Conservation (phyloP, 37 sponge, comb jelly and placozoan genomes). For the Crambe crambe region DNA sequence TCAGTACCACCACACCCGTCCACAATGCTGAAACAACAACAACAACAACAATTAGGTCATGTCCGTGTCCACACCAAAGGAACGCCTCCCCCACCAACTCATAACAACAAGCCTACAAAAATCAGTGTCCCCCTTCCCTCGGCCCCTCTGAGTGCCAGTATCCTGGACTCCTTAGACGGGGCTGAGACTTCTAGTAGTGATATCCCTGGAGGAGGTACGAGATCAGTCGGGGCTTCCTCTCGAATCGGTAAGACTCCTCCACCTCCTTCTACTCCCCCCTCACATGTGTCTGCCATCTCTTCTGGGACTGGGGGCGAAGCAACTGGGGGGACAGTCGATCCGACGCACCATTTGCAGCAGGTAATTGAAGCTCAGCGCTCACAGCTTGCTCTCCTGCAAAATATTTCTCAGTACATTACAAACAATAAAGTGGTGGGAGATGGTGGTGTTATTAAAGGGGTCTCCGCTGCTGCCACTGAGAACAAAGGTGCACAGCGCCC, state of each 20-base stretch:
- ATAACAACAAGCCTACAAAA: background rate
- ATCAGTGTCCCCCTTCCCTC: conserved; percentile 32
- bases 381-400: conserved; percentile 23
- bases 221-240: too few species aligned
- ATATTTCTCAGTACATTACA: background rate
- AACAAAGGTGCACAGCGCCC: too few species aligned
- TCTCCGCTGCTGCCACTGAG: background rate
- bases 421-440: background rate
- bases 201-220: background rate
- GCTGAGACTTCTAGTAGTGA: background rate
- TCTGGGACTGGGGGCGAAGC: background rate
- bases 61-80: too few species aligned
- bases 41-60: too few species aligned
- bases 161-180: conserved; percentile 45
- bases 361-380: conserved; percentile 61
- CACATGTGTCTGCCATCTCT: background rate
- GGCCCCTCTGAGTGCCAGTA: conserved; percentile 48
- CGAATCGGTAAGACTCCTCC: background rate
- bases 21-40: background rate
- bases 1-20: background rate
- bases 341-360: conserved; percentile 32
- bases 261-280: background rate
- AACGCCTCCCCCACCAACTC: too few species aligned
- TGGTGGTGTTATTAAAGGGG: background rate
- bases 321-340: background rate